These are phyloP conservation scores for Thunnus maccoyii DNA, from an alignment of 2,113 vertebrate species.

Conservation along the genomic window DNA sequence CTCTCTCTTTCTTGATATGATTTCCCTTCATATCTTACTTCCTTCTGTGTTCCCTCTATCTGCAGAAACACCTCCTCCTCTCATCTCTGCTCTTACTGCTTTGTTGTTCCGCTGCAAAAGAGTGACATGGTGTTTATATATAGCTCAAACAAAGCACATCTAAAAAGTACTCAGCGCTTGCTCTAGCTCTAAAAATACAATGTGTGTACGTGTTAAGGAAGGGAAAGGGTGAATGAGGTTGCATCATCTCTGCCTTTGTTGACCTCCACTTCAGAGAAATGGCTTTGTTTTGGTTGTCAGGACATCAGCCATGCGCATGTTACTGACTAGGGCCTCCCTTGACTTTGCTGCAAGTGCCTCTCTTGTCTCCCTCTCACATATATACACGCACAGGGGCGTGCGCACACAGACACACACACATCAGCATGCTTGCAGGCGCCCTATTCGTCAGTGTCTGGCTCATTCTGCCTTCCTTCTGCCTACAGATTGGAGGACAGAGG, in stretches of 20 bases:
- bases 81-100: conserved; percentile 8
- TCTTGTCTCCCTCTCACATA: conserved; percentile 63
- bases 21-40: conserved; percentile 15
- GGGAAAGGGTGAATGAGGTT: not conserved
- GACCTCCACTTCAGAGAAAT: conserved; percentile 57
- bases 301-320: conserved; percentile 69
- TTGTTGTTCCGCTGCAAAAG: conserved; percentile 26
- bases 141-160: conserved; percentile 40
- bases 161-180: not conserved
- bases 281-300: conserved; percentile 80
- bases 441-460: conserved; percentile 75
- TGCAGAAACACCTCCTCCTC: not conserved
- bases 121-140: conserved; percentile 30
- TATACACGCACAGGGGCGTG: conserved; percentile 56
- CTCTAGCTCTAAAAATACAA: conserved; percentile 12
- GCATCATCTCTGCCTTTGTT: conserved; percentile 15
- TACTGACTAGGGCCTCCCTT: conserved; percentile 68
- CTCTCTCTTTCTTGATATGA: not conserved
- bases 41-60: not conserved
- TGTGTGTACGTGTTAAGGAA: not conserved
- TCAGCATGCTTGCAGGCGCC: conserved; percentile 68
- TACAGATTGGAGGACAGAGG: conserved; percentile 78
- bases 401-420: conserved; percentile 63
- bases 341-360: conserved; percentile 78
- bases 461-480: conserved; percentile 77